Percentiles rank a stretch among this genome's conserved stretches.
These are phyloP conservation scores for Tortricodes alternella DNA, from an alignment of 2,888 invertebrate genomes.

Conservation along the genomic window DNA sequence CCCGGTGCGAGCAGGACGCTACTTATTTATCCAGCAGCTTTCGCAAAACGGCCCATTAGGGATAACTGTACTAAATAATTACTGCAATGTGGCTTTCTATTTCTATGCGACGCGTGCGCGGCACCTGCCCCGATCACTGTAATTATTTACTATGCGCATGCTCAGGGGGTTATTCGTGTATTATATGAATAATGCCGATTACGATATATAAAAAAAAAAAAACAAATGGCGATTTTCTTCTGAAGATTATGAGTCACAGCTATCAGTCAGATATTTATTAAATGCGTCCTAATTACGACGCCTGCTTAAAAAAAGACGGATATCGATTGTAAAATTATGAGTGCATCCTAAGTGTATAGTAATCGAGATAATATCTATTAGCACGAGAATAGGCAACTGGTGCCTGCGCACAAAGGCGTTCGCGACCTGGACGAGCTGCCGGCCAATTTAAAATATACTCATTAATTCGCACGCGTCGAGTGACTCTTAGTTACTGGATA, in stretches of 20 bases:
- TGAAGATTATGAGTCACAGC: no score
- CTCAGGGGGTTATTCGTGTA: constrained; percentile 48
- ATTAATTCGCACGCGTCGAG: constrained; percentile 64
- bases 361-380: no score
- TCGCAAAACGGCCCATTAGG: constrained; percentile 80
- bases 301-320: no score
- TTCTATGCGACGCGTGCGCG: constrained; percentile 73
- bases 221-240: no score
- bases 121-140: constrained; percentile 80
- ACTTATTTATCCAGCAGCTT: constrained; percentile 82
- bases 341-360: no score
- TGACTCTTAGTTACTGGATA: constrained; percentile 40
- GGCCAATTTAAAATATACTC: constrained; percentile 65
- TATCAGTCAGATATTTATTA: no score
- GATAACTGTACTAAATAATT: constrained; percentile 83
- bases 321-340: no score
- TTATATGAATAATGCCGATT: no score
- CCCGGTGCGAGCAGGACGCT: constrained; percentile 72
- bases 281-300: no score
- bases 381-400: no score
- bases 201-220: no score
- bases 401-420: no score
- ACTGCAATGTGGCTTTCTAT: constrained; percentile 83
- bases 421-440: constrained; percentile 69
- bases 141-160: constrained; percentile 83